Evolutionary conservation across 2,113 vertebrate genomes (phyloP).

Genomic region (Nerophis lumbriciformis): DNA sequence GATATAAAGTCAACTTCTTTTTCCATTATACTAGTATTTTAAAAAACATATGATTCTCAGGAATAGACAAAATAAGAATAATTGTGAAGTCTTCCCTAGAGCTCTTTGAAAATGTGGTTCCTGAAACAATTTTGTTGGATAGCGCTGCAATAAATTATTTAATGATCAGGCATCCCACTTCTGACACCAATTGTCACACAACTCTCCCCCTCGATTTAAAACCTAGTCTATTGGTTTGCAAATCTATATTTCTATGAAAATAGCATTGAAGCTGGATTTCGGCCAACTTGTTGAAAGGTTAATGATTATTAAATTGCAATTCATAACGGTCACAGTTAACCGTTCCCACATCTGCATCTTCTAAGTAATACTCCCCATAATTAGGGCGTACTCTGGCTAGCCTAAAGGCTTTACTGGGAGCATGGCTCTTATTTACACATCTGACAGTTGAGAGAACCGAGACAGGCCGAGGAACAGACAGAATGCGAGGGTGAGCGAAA

Average conservation of each 20-base stretch:
- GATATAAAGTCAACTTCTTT: no score
- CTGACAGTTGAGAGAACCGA: slow-evolving; percentile 39
- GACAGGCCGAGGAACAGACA: slow-evolving; percentile 20
- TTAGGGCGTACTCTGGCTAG: slow-evolving; percentile 25
- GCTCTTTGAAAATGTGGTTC: no score
- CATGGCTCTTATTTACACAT: slow-evolving; percentile 53
- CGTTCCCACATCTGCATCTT: slow-evolving; percentile 28
- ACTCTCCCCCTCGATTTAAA: no score
- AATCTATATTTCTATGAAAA: background rate
- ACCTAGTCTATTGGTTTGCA: no score
- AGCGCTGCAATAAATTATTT: no score
- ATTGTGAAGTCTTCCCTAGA: no score
- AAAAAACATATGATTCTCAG: no score
- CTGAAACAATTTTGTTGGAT: no score
- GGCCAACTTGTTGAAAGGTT: background rate
- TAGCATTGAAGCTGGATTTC: background rate
- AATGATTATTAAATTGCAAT: background rate
- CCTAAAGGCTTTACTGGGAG: slow-evolving; percentile 53
- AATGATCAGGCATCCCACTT: no score
- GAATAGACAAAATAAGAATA: no score
- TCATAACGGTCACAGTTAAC: slow-evolving; percentile 8
- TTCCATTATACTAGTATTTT: no score
- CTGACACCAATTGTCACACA: no score
- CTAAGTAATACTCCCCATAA: slow-evolving; percentile 48
- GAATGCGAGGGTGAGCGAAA: slow-evolving; percentile 5